Percentiles rank a stretch among this genome's conserved stretches.
Evolutionary conservation across 2,113 vertebrate genomes (phyloP).

Genomic region (Rhineura floridana): DNA sequence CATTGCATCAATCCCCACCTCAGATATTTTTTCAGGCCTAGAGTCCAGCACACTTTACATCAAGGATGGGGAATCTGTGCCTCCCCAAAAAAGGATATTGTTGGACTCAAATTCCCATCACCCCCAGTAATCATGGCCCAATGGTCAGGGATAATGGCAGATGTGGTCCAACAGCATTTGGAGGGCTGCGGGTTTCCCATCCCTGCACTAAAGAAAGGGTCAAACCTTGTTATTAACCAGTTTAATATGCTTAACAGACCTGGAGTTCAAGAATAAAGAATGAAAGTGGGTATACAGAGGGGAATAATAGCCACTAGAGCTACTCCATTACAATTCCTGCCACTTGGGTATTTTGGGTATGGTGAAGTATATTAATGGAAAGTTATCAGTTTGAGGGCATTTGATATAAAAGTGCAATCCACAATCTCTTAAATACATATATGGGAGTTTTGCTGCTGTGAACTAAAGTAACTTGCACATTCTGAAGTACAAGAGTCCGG

Average conservation of each 20-base stretch:
- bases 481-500: not conserved
- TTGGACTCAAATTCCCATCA: too few relatives aligned
- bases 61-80: too few relatives aligned
- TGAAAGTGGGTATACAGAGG: not conserved
- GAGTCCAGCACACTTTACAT: not conserved
- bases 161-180: too few relatives aligned
- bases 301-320: not conserved
- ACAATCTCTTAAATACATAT: not conserved
- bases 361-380: not conserved
- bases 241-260: not conserved
- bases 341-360: not conserved
- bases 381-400: not conserved
- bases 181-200: too few relatives aligned
- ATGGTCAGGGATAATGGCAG: too few relatives aligned
- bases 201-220: too few relatives aligned
- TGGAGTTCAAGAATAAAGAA: not conserved
- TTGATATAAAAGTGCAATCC: not conserved
- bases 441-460: not conserved
- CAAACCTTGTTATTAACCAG: too few relatives aligned
- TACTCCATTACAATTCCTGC: not conserved
- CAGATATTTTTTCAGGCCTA: not conserved
- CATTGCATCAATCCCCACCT: not conserved
- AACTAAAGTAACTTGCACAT: not conserved
- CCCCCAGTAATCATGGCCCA: too few relatives aligned
- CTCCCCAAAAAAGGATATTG: too few relatives aligned